These are phyloP conservation scores for Dyspetes luteomarginatus DNA, from an alignment of 2,888 invertebrate species.

Conservation along the genomic window DNA sequence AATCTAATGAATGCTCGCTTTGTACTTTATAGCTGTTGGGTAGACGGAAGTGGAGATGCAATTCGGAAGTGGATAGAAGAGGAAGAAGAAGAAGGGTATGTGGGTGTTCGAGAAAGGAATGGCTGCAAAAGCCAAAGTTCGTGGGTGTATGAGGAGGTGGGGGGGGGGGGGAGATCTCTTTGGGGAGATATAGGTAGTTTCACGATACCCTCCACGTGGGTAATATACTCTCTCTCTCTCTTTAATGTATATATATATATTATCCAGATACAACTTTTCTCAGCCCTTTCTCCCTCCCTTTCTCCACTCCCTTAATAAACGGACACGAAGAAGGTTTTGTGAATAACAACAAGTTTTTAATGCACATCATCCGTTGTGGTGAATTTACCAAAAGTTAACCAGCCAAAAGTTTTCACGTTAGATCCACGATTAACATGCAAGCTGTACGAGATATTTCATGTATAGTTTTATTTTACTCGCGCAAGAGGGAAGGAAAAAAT, in stretches of 20 bases:
- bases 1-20: constrained; percentile 64
- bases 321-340: constrained; percentile 21
- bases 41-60: constrained; percentile 10
- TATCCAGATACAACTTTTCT: constrained; percentile 27
- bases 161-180: constrained; percentile 36
- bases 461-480: not conserved
- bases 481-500: not conserved
- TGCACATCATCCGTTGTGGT: constrained; percentile 12
- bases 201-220: constrained; percentile 14
- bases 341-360: constrained; percentile 43
- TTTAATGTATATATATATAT: too few species aligned
- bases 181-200: constrained; percentile 30
- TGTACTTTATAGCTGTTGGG: constrained; percentile 55
- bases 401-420: constrained; percentile 48
- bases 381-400: constrained; percentile 3
- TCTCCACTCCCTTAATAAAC: not conserved
- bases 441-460: too few species aligned
- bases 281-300: not conserved
- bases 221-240: not conserved
- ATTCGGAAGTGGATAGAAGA: constrained; percentile 15
- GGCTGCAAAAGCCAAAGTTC: constrained; percentile 16
- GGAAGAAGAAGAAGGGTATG: constrained; percentile 22
- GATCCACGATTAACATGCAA: constrained; percentile 15
- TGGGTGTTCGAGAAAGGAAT: not conserved
- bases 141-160: constrained; percentile 12